Percentiles rank a stretch among this genome's conserved stretches.
These are phyloP conservation scores for Orius insidiosus DNA, from an alignment of 1,140 invertebrate species.

Conservation along the genomic window DNA sequence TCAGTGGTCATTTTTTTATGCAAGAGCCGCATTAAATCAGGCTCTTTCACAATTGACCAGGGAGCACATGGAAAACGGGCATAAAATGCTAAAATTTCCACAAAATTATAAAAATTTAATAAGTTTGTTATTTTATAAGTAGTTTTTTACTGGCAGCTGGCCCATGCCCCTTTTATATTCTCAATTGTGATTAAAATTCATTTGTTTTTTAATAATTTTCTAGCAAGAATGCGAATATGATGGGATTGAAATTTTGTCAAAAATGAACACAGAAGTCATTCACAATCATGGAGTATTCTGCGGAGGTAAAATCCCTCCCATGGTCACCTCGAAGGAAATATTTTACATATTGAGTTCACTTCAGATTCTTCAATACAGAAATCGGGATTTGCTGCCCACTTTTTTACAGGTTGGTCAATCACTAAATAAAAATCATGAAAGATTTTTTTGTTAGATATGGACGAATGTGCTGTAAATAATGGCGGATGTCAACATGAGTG, in stretches of 20 bases:
- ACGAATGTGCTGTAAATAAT: conserved; percentile 89
- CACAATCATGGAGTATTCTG: conserved; percentile 73
- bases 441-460: conserved; percentile 49
- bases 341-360: conserved; percentile 69
- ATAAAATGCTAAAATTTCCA: too few species aligned
- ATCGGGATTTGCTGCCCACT: conserved; percentile 81
- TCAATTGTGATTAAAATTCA: too few species aligned
- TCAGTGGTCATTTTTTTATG: conserved; percentile 5
- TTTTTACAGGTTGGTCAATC: conserved; percentile 87
- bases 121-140: too few species aligned
- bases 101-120: too few species aligned
- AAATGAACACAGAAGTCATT: conserved; percentile 56
- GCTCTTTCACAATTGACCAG: too few species aligned
- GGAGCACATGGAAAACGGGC: too few species aligned
- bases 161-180: too few species aligned
- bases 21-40: too few species aligned
- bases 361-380: conserved; percentile 89
- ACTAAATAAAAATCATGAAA: conserved; percentile 4
- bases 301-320: conserved; percentile 58
- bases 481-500: conserved; percentile 96
- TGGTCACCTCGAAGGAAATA: conserved; percentile 88
- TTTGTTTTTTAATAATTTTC: background rate
- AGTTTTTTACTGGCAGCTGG: too few species aligned
- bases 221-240: conserved; percentile 96
- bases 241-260: conserved; percentile 74